Evolutionary conservation across 2,113 vertebrate species (phyloP), one percentile per base, ranked within the genome.

Genomic region (Scomber japonicus): DNA sequence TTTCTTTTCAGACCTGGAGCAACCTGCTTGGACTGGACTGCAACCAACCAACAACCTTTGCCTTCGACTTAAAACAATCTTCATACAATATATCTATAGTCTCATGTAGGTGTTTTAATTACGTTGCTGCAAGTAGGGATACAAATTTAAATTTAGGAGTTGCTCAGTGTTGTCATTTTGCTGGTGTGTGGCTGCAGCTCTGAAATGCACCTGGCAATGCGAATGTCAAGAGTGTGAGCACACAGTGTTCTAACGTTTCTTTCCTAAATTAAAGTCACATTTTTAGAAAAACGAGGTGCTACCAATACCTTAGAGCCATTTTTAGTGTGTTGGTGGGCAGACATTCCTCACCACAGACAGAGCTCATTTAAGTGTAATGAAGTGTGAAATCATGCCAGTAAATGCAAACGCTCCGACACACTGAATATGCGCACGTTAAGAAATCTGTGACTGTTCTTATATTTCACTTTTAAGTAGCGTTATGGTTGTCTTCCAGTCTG

Each of bases 301-400:
- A 53, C 40, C 60, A 69, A 69, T 15, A 45, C 81, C 85, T 61
- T n/a, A 10, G 48, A 82, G 74, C 13, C 17, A 8, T 55, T 48
- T 48, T 21, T 73, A 24, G 44, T 16, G 27, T 86, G 35, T 40
- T 57, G 30, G 57, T 11, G n/a, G 19, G 30, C 27, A 49, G 72
- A 83, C 67, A 44, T 76, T 71, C 55, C 61, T 5, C n/a, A 16
- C 3, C 31, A 50, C 35, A 63, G 45, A 50, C 63, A 45, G 21
- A 35, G 4, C 78, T 3, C 21, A 16, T 54, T 61, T 53, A 35
- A 74, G 40, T 49, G 31, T 51, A 77, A 3, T 50, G 75, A 82
- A 63, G 48, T 45, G 53, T 72, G 48, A 81, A 82, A 85, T 68
- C 1, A 64, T 46, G 62, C 62, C 44, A 44, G 21, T 59, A 67